Evolutionary conservation across 1,140 invertebrate species (phyloP).

Genomic region (Augochlora pura): DNA sequence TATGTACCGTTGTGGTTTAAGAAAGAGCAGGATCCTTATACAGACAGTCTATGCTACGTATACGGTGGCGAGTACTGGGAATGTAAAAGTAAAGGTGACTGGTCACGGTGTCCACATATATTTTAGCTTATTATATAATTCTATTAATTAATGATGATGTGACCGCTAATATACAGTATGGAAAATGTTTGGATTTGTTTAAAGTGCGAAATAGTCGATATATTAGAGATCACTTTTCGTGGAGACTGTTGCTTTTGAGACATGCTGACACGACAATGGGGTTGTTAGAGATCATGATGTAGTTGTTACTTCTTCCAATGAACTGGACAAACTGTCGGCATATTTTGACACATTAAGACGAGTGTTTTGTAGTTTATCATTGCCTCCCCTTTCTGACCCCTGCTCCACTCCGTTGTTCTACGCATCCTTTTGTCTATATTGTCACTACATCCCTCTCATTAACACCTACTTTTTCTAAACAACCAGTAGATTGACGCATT

Average conservation of each 20-base stretch:
- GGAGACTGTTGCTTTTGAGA: constrained; percentile 47
- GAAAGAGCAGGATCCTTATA: constrained; percentile 89
- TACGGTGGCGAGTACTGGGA: constrained; percentile 97
- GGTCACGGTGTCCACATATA: constrained; percentile 95
- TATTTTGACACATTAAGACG: constrained; percentile 38
- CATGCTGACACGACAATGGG: constrained; percentile 47
- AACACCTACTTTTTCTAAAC: constrained; percentile 35
- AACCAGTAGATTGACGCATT: constrained; percentile 27
- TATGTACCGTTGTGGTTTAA: constrained; percentile 96
- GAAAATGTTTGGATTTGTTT: constrained; percentile 61
- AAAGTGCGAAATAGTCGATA: constrained; percentile 51
- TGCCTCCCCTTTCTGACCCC: neutral
- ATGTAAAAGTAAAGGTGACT: constrained; percentile 93
- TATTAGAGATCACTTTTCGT: constrained; percentile 50
- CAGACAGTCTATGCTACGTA: constrained; percentile 90
- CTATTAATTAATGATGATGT: constrained; percentile 56
- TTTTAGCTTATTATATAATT: constrained; percentile 83
- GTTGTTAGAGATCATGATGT: constrained; percentile 52
- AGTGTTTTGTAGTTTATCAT: constrained; percentile 48
- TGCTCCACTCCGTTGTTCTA: constrained; percentile 15
- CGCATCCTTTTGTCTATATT: too few relatives aligned
- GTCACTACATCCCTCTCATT: too few relatives aligned
- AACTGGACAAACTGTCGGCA: constrained; percentile 52
- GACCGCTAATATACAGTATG: constrained; percentile 55
- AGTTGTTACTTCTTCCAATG: constrained; percentile 56